Evolutionary conservation across 1,140 invertebrate genomes (phyloP).

Genomic region (Phymorhynchus buccinoides): DNA sequence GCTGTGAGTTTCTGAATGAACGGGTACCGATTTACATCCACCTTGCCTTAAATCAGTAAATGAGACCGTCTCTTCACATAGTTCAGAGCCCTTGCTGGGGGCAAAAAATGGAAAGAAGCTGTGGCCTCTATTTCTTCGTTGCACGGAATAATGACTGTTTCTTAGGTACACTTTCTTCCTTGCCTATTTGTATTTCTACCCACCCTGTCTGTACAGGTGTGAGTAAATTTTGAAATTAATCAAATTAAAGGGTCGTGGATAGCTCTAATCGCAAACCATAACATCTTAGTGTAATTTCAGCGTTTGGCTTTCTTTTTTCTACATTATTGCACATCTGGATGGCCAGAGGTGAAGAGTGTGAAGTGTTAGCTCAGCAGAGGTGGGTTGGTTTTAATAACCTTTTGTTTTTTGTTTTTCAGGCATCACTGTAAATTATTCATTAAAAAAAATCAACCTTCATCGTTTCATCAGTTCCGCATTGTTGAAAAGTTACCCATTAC

Average conservation of each 20-base stretch:
- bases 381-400: no score
- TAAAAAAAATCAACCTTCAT: slow-evolving; percentile 36
- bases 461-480: slow-evolving; percentile 44
- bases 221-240: not conserved
- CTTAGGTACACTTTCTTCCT: not conserved
- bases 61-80: not conserved
- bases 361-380: not conserved
- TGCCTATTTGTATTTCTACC: not conserved
- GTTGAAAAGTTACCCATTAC: slow-evolving; percentile 49
- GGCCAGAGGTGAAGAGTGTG: not conserved
- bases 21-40: slow-evolving; percentile 43
- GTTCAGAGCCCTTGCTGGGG: not conserved
- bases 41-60: slow-evolving; percentile 25
- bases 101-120: not conserved
- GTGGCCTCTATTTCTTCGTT: not conserved
- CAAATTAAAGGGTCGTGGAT: not conserved
- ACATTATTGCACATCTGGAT: not conserved
- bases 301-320: not conserved
- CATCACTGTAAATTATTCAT: slow-evolving; percentile 30
- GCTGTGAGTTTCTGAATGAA: slow-evolving; percentile 46
- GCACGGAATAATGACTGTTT: not conserved
- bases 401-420: not conserved
- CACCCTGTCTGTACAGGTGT: not conserved
- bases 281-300: not conserved
- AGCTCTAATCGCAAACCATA: not conserved